phyloP scores from a whole-genome alignment of 53 echinoderm and acorn worm genomes.

The Crossaster papposus region DNA sequence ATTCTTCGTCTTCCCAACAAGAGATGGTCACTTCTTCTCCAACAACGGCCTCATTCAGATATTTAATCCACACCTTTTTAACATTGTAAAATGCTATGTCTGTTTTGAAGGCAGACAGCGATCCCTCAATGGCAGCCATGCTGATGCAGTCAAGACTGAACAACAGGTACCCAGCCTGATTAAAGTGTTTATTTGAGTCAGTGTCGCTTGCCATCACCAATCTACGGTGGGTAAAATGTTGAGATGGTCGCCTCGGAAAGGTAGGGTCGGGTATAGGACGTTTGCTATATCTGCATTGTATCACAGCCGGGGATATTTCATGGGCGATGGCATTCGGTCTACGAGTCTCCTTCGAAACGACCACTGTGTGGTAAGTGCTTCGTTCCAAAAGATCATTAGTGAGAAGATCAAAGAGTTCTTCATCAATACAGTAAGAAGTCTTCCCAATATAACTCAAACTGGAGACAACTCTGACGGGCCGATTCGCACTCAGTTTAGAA shows the following conservation, averaged over 20 bases:
- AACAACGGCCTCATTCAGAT: slow-evolving; percentile 23
- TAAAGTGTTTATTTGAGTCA: slow-evolving; percentile 41
- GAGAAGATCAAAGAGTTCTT: not conserved
- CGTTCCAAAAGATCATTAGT: slow-evolving; percentile 13
- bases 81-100: slow-evolving; percentile 46
- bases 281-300: not conserved
- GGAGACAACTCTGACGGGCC: slow-evolving; percentile 17
- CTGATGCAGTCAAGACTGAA: slow-evolving; percentile 53
- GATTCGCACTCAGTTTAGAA: not conserved
- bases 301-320: not conserved
- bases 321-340: slow-evolving; percentile 10
- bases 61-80: slow-evolving; percentile 16
- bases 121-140: slow-evolving; percentile 40
- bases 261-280: not conserved
- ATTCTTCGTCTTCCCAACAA: slow-evolving; percentile 52
- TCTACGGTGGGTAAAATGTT: not conserved
- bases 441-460: slow-evolving; percentile 37
- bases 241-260: not conserved
- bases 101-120: slow-evolving; percentile 16
- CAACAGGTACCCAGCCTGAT: slow-evolving; percentile 24
- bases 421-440: slow-evolving; percentile 39
- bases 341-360: not conserved
- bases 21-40: slow-evolving; percentile 20
- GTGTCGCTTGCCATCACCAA: slow-evolving; percentile 53
- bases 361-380: slow-evolving; percentile 8